These are phyloP conservation scores for Morpho achilles DNA, from an alignment of 2,888 invertebrate genomes.

Conservation along the genomic window DNA sequence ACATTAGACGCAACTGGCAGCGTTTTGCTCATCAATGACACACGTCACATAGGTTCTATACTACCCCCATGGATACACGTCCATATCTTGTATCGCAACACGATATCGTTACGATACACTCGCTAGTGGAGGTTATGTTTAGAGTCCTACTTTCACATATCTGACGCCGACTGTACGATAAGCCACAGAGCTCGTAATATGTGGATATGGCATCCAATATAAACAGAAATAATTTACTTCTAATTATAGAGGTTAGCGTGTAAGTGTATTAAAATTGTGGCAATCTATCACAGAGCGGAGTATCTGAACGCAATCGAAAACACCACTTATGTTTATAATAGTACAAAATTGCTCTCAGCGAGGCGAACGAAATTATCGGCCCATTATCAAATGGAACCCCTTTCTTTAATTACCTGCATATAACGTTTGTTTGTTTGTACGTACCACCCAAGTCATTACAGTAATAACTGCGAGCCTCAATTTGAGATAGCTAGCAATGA, in stretches of 20 bases:
- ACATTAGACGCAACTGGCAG: too few relatives aligned
- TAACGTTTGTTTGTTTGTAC: conserved; percentile 72
- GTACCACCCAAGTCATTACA: conserved; percentile 61
- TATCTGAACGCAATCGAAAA: conserved; percentile 58
- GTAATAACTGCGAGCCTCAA: conserved; percentile 61
- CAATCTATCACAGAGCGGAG: conserved; percentile 59
- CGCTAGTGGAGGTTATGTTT: too few relatives aligned
- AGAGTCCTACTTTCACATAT: too few relatives aligned
- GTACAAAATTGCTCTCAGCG: conserved; percentile 64
- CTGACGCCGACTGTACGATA: conserved; percentile 1
- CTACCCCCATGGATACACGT: too few relatives aligned
- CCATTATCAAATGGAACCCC: conserved; percentile 72
- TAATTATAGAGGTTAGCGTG: conserved; percentile 21
- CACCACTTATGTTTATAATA: conserved; percentile 62
- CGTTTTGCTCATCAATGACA: too few relatives aligned
- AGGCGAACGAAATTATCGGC: conserved; percentile 61
- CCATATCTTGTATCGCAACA: too few relatives aligned
- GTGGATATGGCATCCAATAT: conserved; percentile 3
- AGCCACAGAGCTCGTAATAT: background rate
- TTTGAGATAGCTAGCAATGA: conserved; percentile 52
- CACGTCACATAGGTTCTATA: too few relatives aligned
- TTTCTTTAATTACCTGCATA: conserved; percentile 73
- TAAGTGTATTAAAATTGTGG: conserved; percentile 37
- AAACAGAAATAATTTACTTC: conserved; percentile 21
- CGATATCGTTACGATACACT: too few relatives aligned